Base-by-base conservation (phyloP, 2,888 invertebrate species). In the Fragum fragum region DNA sequence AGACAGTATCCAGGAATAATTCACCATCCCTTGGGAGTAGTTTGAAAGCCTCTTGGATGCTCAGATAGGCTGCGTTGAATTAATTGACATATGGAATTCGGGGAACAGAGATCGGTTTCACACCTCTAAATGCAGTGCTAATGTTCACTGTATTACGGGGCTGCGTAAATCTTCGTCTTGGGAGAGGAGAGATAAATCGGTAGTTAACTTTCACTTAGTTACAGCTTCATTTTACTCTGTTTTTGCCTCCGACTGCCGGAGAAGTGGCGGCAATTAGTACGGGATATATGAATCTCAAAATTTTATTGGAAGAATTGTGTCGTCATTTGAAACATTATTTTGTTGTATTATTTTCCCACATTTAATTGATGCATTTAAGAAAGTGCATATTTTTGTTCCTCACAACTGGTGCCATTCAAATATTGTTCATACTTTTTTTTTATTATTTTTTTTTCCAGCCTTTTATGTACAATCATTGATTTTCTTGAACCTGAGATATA, bases 91-190 rank as follows among this genome's bases (percentile, higher is more conserved):
- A 85, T 85, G 82, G 81, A 73, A 52, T 71, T 57, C 72, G 36
- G 71, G 71, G 69, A 73, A 66, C 57, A 59, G 79, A 76, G 70
- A 81, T 77, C 57, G 76, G 57, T 73, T 85, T 85, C 82, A 85
- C 85, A 82, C 85, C 70, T 80, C 39, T 71, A 82, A 85, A 85
- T 82, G 85, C 79, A 80, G 75, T 70, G 81, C 77, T 85, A 85
- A 85, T 85, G 85, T 85, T 77, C 77, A 28, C 47, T 52, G 75
- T 76, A 79, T 75, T 76, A 77, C 61, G 53, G 75, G 59, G 73
- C 79, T 74, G 70, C 75, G 68, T 77, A 82, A 85, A 85, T 85
- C 82, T 80, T 68, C 72, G 77, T 76, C 82, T 21, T n/a, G 85
- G 85, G 85, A 85, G 73, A 59, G 52, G 55, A 68, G 69, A 80